These are phyloP conservation scores for Rhinopithecus roxellana DNA, from an alignment of 2,113 vertebrate species.

Conservation along the genomic window DNA sequence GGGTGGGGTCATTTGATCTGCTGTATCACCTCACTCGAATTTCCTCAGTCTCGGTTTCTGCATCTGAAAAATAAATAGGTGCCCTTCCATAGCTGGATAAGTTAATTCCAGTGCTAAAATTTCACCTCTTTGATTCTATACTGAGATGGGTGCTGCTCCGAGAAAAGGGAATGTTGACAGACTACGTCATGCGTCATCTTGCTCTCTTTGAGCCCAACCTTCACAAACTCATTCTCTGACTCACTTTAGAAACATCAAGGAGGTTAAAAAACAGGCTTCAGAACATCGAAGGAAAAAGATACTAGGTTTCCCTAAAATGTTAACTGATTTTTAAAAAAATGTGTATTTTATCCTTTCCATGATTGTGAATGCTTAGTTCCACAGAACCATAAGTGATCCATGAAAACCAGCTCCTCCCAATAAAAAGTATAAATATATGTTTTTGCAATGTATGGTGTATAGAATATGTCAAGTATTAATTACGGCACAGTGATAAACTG, in stretches of 20 bases:
- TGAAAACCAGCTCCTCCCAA: not conserved
- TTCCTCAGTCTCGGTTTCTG: no score
- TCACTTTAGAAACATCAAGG: not conserved
- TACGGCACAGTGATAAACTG: not conserved
- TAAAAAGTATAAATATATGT: not conserved
- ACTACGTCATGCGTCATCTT: fast-evolving
- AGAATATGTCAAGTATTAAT: not conserved
- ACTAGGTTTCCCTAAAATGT: not conserved
- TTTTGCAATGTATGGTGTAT: not conserved
- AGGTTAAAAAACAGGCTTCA: not conserved
- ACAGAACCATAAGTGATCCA: not conserved
- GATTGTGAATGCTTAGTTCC: not conserved
- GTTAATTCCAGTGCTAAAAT: no score
- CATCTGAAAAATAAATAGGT: no score
- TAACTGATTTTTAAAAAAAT: not conserved
- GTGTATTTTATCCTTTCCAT: not conserved
- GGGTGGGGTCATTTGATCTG: no score
- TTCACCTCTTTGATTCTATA: no score
- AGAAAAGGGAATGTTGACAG: not conserved
- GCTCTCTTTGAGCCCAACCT: not conserved
- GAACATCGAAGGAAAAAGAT: not conserved
- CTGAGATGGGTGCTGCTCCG: no score
- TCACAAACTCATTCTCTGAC: not conserved
- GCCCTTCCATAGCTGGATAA: no score
- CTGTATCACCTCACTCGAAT: no score